Evolutionary conservation across 2,113 vertebrate species (phyloP), one percentile per base, ranked within the genome.

Genomic region (Pontoporia blainvillei): DNA sequence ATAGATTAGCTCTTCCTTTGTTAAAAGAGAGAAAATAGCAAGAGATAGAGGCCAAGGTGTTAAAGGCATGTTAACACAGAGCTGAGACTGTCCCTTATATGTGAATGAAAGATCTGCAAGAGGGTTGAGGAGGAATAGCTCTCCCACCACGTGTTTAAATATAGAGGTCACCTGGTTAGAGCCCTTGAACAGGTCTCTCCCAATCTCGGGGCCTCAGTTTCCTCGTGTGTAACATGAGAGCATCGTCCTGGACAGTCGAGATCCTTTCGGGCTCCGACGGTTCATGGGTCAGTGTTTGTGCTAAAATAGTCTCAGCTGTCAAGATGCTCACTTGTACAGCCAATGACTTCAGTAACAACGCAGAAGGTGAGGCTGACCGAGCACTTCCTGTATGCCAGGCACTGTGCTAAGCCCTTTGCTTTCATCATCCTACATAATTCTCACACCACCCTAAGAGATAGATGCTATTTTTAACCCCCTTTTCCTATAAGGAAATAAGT

Each of bases 331-430:
- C 8, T 20, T 44, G 34, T 14, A 52, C 8, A 8, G 12, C 59
- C 31, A 5, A 14, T 20, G 62, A 44, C 36, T 3, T 0, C 27
- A 49, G 6, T 27, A 31, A 6, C 34, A 27, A 1, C 0, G 5
- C 1, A 31, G 75, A 1, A 6, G 12, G 66, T 29, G 36, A 39
- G 57, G 36, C 6, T 29, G 21, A 21, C 3, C 29, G 44, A 83
- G 39, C 54, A 46, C 75, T 44, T 44, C 23, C n/a, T 61, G 13
- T 31, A 7, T 8, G 17, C n/a, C 57, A 69, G 49, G 31, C 41
- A 11, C 61, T 13, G 34, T 12, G 31, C 18, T 73, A n/a, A 31
- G 29, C 31, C 41, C 27, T 85, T 85, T 7, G 27, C 44, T 27
- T 64, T 78, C 29, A 20, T 29, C 15, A 46, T 44, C 62, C 31